Conservation (phyloP, 2,888 invertebrate species). For the Rutpela maculata region DNA sequence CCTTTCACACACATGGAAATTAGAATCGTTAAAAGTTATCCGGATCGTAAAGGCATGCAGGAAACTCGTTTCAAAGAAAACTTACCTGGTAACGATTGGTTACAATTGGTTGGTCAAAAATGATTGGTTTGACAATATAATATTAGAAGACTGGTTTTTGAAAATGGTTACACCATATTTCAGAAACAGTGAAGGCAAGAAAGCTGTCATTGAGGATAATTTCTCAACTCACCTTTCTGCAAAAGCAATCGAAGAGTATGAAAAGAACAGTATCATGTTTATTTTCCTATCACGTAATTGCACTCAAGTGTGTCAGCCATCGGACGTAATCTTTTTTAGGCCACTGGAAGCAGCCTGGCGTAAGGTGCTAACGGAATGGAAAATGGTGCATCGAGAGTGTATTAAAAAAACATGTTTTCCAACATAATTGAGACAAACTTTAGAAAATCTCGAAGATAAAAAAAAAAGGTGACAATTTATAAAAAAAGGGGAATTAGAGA, state of each 20-base stretch:
- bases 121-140: conserved; percentile 1
- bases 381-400: too few species aligned
- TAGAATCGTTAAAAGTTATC: not conserved
- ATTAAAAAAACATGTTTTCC: too few species aligned
- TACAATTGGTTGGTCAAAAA: not conserved
- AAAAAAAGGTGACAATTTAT: too few species aligned
- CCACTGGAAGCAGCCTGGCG: too few species aligned
- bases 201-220: conserved; percentile 7
- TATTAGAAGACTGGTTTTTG: conserved; percentile 7
- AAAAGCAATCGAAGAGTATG: not conserved
- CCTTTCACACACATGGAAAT: too few species aligned
- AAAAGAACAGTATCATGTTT: not conserved
- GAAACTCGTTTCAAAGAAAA: conserved; percentile 4
- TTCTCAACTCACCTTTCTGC: conserved; percentile 2
- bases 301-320: too few species aligned
- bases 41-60: not conserved
- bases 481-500: too few species aligned
- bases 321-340: too few species aligned
- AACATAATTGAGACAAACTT: too few species aligned
- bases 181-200: not conserved
- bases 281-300: too few species aligned
- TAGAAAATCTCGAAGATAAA: too few species aligned
- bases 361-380: too few species aligned
- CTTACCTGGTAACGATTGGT: conserved; percentile 14
- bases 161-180: conserved; percentile 4